Percentiles rank a stretch among this genome's conserved stretches.
phyloP scores from a whole-genome alignment of 2,888 invertebrate genomes.

The Halictus ligatus region DNA sequence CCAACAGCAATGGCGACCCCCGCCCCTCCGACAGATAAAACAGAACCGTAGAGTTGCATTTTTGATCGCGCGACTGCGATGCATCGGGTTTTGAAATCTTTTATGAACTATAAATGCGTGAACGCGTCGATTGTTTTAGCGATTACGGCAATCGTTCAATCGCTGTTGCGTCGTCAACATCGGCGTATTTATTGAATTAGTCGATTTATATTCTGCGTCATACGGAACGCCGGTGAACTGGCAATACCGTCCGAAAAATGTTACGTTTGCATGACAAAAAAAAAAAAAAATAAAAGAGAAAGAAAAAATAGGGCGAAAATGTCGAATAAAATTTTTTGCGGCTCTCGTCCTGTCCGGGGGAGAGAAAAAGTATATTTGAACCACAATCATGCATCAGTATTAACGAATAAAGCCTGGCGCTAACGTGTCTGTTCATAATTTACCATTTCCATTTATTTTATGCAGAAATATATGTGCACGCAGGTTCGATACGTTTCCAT shows the following conservation, averaged over 20 bases:
- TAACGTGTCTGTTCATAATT: not conserved
- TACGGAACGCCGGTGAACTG: not conserved
- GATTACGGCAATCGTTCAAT: not conserved
- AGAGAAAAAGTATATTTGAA: not conserved
- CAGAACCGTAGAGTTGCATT: not conserved
- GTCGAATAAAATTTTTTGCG: not conserved
- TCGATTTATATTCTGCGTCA: not conserved
- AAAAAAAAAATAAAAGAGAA: too few species aligned
- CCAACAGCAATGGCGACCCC: not conserved
- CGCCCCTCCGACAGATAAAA: not conserved
- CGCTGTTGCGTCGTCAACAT: not conserved
- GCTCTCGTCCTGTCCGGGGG: not conserved
- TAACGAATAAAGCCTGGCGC: not conserved
- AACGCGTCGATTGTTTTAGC: not conserved
- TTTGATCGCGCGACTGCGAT: not conserved
- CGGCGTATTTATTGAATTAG: not conserved
- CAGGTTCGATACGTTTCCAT: not conserved
- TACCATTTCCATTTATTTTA: not conserved
- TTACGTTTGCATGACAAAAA: not conserved
- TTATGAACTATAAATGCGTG: not conserved
- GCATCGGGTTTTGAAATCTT: not conserved
- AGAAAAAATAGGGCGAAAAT: not conserved
- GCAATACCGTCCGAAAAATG: not conserved
- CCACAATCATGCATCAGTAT: not conserved
- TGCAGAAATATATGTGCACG: not conserved